Base-by-base conservation (phyloP, 2,888 invertebrate genomes). In the Stratiomys singularior region DNA sequence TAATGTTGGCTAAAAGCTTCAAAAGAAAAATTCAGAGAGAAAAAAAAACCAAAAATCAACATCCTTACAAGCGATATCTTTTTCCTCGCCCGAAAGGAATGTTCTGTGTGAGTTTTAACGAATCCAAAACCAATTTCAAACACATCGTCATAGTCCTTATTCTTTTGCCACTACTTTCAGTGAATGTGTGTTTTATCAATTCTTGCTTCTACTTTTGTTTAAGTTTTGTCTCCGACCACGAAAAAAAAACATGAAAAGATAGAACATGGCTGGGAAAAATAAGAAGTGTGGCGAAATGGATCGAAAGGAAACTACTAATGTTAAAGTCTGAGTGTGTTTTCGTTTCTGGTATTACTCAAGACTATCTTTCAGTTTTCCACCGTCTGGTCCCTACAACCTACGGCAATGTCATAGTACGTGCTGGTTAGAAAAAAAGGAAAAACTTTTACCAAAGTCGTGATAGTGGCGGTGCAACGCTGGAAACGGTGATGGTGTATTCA, bases 1-100 rank as follows among this genome's bases (percentile, higher is more conserved):
- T 69, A 69, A 69, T 69, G 47, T 69, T 69, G 25, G 30, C 69
- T 69, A 69, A 69, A 69, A 46, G 69, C 69, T 46, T 25, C 47
- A 5, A 23, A n/a, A 44, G 27, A 27, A 30, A 64, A n/a, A 27
- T 18, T n/a, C n/a, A 64, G n/a, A n/a, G n/a, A n/a, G n/a, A n/a
- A n/a, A n/a, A 37, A 37, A 37, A 37, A 37, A 3, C 3, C 37
- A 37, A 9, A 9, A 37, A 37, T 37, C 37, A 69, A 47, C 23
- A 60, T 18, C 60, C 11, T 18, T 15, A 60, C 25, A 11, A 25
- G 13, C 11, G 25, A 25, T 60, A 25, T 60, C 60, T 25, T 60
- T 23, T 60, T 11, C 21, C 60, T 37, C 37, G 5, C 9, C 37
- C 9, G 37, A 5, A 9, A 37, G 9, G 37, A 37, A 37, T 37